Evolutionary conservation across 2,797 vertebrate genomes (phyloP).

Genomic region (Phoebastria nigripes): DNA sequence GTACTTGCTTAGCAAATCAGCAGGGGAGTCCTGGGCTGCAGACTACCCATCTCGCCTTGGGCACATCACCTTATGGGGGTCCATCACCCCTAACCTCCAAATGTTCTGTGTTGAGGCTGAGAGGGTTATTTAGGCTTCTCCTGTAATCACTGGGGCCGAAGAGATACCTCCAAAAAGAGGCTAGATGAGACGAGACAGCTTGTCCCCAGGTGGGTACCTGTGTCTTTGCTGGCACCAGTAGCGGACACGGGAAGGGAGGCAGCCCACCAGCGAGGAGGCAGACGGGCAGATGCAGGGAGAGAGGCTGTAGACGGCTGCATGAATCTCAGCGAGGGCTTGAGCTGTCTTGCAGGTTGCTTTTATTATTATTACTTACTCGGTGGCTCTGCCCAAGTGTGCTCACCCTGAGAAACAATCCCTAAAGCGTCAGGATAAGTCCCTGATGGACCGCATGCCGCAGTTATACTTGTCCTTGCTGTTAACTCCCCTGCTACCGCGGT

Average conservation of each 20-base stretch:
- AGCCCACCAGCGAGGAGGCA: neutral
- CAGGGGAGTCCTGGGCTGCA: neutral
- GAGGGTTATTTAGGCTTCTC: neutral
- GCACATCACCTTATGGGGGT: accelerated
- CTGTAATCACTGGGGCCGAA: neutral
- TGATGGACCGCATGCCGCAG: accelerated
- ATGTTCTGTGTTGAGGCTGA: neutral
- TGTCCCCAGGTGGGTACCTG: neutral
- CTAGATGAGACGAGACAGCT: neutral
- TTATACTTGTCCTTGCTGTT: accelerated
- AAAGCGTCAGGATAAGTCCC: neutral
- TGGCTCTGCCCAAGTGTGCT: neutral
- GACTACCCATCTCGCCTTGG: neutral
- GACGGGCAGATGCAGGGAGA: neutral
- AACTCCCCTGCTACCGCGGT: neutral
- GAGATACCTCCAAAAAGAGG: neutral
- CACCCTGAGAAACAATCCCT: neutral
- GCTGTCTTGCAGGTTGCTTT: neutral
- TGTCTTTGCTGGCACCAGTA: neutral
- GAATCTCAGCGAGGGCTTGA: neutral
- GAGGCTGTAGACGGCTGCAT: neutral
- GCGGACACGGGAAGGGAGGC: neutral
- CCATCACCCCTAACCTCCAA: neutral
- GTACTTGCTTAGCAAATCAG: neutral
- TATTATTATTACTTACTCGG: neutral